Percentiles rank a stretch among this genome's conserved stretches.
Evolutionary conservation across 23 tunicate genomes (phyloP).

Genomic region (Ascidia mentula): DNA sequence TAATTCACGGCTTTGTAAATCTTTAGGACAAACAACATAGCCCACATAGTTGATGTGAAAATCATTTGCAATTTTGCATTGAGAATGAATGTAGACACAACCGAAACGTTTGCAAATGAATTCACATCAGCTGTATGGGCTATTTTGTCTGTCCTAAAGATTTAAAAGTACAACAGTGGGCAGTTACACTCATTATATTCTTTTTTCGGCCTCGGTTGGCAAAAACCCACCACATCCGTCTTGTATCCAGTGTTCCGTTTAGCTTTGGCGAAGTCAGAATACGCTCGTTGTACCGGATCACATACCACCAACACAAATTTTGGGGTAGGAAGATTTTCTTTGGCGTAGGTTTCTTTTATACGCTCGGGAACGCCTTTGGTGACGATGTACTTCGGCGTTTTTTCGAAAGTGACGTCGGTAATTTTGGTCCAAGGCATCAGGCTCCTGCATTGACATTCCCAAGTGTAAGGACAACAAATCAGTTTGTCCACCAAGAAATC

Average conservation of each 20-base stretch:
- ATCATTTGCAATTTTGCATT: too few relatives aligned
- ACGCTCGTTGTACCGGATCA: neutral
- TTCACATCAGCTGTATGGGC: too few relatives aligned
- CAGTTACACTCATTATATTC: too few relatives aligned
- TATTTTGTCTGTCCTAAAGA: too few relatives aligned
- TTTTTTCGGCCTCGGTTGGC: neutral
- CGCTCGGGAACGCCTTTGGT: neutral
- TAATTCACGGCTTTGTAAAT: too few relatives aligned
- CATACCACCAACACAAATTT: neutral
- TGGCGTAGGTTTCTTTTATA: neutral
- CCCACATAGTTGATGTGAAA: too few relatives aligned
- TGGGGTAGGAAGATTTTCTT: neutral
- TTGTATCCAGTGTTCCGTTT: neutral
- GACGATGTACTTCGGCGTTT: constrained; percentile 22
- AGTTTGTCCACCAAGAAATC: too few relatives aligned
- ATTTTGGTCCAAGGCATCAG: constrained; percentile 10
- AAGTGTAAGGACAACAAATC: neutral
- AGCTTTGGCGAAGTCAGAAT: constrained; percentile 7
- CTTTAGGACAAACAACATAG: too few relatives aligned
- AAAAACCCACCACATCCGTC: neutral
- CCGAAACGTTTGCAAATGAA: too few relatives aligned
- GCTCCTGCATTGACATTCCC: too few relatives aligned
- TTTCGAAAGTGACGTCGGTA: constrained; percentile 8
- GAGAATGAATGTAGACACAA: too few relatives aligned
- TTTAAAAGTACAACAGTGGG: too few relatives aligned